phyloP scores from a whole-genome alignment of 2,113 vertebrate genomes.

The Gallinago jamesoni region DNA sequence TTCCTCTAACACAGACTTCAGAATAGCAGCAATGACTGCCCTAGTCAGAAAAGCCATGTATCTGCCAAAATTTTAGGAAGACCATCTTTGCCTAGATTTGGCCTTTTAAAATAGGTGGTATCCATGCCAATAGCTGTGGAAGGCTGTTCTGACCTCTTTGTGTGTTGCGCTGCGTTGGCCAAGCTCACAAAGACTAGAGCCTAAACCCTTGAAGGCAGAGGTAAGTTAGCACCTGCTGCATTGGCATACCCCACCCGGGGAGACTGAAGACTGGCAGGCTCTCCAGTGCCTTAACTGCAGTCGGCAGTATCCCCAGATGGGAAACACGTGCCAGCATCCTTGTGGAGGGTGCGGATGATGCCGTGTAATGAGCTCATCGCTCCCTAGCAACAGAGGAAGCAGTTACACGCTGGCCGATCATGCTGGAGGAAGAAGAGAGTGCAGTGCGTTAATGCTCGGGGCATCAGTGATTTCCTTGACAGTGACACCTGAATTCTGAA shows the following conservation, averaged over 20 bases:
- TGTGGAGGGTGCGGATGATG: constrained; percentile 44
- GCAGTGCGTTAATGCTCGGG: constrained; percentile 50
- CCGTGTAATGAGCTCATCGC: constrained; percentile 60
- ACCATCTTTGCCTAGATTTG: neutral
- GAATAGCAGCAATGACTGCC: neutral
- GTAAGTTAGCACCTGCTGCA: constrained; percentile 32
- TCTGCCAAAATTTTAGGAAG: neutral
- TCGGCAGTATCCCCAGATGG: constrained; percentile 52
- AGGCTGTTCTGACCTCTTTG: neutral
- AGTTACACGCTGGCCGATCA: constrained; percentile 29
- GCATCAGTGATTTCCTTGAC: constrained; percentile 56
- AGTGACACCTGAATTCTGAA: constrained; percentile 59
- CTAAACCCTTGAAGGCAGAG: constrained; percentile 15
- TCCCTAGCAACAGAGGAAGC: constrained; percentile 73
- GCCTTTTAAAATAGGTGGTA: neutral
- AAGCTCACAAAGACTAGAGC: neutral
- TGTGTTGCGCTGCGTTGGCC: neutral
- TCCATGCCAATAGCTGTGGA: neutral
- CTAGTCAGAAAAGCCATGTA: neutral
- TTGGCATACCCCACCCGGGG: neutral
- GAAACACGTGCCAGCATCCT: constrained; percentile 61
- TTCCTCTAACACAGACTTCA: neutral
- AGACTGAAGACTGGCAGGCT: constrained; percentile 40
- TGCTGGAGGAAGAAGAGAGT: constrained; percentile 28
- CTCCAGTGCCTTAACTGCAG: constrained; percentile 7